phyloP scores from a whole-genome alignment of 2,888 invertebrate species.

The Cabera pusaria region DNA sequence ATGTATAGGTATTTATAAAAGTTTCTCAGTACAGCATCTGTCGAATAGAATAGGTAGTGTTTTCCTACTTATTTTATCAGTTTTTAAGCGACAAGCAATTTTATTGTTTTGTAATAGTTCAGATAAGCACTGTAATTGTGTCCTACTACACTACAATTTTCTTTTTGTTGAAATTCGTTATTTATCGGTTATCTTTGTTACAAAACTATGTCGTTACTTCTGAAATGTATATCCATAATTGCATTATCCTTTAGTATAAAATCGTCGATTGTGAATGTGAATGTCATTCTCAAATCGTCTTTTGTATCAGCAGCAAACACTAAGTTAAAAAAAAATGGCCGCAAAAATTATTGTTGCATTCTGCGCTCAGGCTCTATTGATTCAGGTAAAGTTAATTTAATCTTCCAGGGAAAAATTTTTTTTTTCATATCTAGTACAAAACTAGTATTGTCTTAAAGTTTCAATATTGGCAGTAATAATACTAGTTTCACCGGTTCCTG shows the following conservation, averaged over 20 bases:
- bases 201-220: slow-evolving; percentile 6
- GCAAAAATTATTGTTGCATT: slow-evolving; percentile 38
- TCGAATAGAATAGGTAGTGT: too few relatives aligned
- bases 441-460: too few relatives aligned
- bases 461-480: too few relatives aligned
- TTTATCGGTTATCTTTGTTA: slow-evolving; percentile 5
- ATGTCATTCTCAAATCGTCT: slow-evolving; percentile 6
- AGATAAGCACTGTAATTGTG: too few relatives aligned
- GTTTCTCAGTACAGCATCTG: too few relatives aligned
- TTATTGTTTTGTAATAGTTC: too few relatives aligned
- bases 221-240: slow-evolving; percentile 3
- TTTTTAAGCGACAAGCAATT: too few relatives aligned
- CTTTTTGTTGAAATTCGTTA: too few relatives aligned
- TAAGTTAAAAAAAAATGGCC: slow-evolving; percentile 39
- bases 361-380: slow-evolving; percentile 42
- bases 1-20: too few relatives aligned
- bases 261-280: background rate
- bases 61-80: too few relatives aligned
- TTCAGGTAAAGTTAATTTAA: slow-evolving; percentile 43
- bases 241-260: slow-evolving; percentile 15
- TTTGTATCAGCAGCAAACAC: background rate
- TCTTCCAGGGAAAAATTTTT: too few relatives aligned
- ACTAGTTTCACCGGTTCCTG: too few relatives aligned
- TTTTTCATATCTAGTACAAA: background rate
- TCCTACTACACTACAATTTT: slow-evolving; percentile 10